These are phyloP conservation scores for Drosophila basisetae DNA, from an alignment of 2,888 invertebrate genomes.

Conservation along the genomic window DNA sequence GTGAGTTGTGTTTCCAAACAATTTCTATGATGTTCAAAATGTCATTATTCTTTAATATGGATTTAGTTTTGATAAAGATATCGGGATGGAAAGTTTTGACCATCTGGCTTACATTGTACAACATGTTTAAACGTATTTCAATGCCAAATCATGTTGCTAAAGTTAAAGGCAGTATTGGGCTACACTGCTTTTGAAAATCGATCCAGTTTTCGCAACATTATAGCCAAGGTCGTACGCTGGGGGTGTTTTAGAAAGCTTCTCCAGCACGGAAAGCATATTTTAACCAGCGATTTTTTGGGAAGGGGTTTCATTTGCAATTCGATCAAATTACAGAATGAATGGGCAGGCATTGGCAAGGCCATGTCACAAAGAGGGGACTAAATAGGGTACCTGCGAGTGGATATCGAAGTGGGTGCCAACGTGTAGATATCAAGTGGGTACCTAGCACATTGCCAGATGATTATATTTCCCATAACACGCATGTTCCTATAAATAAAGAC, in stretches of 20 bases:
- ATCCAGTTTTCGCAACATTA: neutral
- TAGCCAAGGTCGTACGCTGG: neutral
- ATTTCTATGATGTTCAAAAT: neutral
- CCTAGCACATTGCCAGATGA: neutral
- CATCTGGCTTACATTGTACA: neutral
- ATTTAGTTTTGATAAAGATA: neutral
- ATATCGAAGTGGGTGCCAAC: neutral
- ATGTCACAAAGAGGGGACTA: neutral
- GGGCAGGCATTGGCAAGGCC: neutral
- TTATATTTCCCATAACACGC: neutral
- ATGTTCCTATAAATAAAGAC: neutral
- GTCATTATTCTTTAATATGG: fast-evolving
- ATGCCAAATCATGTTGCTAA: neutral
- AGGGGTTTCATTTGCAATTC: neutral
- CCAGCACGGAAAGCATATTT: neutral
- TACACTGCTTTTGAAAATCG: neutral
- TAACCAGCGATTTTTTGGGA: neutral
- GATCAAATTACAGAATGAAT: neutral
- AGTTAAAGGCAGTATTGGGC: neutral
- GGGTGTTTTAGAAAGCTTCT: too few relatives aligned
- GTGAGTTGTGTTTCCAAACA: neutral
- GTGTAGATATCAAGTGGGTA: neutral
- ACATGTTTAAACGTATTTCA: neutral
- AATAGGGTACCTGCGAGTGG: neutral
- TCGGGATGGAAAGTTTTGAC: neutral